Evolutionary conservation across 2,888 invertebrate genomes (phyloP).

Genomic region (Cerastis leucographa): DNA sequence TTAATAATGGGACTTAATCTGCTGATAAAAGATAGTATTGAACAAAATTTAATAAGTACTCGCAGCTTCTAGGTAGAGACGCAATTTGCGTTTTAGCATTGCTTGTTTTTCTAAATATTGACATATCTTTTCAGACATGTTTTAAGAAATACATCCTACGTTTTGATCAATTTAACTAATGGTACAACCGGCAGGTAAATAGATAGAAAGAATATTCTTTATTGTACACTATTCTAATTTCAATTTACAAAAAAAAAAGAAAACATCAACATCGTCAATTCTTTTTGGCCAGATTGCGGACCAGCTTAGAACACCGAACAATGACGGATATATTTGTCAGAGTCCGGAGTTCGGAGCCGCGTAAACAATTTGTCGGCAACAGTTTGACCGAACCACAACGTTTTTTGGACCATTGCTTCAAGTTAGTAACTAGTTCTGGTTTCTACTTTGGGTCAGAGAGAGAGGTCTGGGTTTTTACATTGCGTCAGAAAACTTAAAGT

Average conservation of each 20-base stretch:
- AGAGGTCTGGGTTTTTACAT: too few relatives aligned
- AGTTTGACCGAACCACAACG: background rate
- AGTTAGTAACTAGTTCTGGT: background rate
- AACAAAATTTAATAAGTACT: constrained; percentile 7
- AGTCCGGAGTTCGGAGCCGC: background rate
- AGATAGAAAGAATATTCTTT: too few relatives aligned
- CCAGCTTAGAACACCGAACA: background rate
- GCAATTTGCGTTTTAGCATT: background rate
- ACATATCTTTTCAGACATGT: too few relatives aligned
- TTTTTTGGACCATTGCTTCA: background rate
- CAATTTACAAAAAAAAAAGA: too few relatives aligned
- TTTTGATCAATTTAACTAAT: background rate
- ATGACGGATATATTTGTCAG: background rate
- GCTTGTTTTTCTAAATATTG: too few relatives aligned
- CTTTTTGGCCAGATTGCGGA: background rate
- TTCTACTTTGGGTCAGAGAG: too few relatives aligned
- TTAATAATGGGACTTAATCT: background rate
- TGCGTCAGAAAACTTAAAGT: background rate
- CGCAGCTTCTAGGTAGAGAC: background rate
- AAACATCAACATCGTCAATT: background rate
- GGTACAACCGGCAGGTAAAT: background rate
- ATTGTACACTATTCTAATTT: too few relatives aligned
- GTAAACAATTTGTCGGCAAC: background rate
- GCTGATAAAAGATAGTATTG: background rate
- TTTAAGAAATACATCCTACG: too few relatives aligned